Evolutionary conservation across 2,113 vertebrate species (phyloP), one percentile per base, ranked within the genome.

Genomic region (Notechis scutatus): DNA sequence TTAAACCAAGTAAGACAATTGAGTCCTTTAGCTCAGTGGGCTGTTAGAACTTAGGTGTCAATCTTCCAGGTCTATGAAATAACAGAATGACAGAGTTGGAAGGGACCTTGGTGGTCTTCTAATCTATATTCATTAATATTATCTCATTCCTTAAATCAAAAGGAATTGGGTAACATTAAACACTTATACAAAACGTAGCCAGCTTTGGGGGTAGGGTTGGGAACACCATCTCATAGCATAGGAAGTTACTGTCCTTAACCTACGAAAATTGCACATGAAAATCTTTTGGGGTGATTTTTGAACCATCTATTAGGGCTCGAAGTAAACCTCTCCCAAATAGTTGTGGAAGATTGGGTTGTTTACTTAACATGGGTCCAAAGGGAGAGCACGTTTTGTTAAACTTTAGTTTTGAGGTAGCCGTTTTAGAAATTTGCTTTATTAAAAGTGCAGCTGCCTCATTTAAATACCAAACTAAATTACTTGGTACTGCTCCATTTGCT

Each of bases 401-500:
- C 52, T 74, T 81, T 81, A 74, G 54, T 81, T 92, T 21, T 59
- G 85, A 91, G 55, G 61, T 56, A 87, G 69, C 42, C 24, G n/a
- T 7, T 86, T 92, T 24, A 5, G 85, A 88, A 26, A 88, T 56
- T 61, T 59, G 52, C 59, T 59, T 88, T 85, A 87, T 90, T 90
- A 92, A 88, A 92, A 91, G 85, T 88, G 52, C 45, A 91, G 23
- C 59, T 29, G 54, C 18, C 61, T 85, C 52, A 54, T 94, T 92
- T 92, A 88, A 91, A 47, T 92, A 64, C 61, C 42, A 88, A 92
- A 88, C 59, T 91, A 88, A 94, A 88, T 92, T 88, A 81, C 93
- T 85, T 86, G 54, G 85, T 88, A n/a, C 64, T 94, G 93, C 91
- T 94, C 54, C 89, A 91, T 89, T 92, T 94, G 54, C 93, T 42